Evolutionary conservation across 2,888 invertebrate species (phyloP).

Genomic region (Pediacus dermestoides): DNA sequence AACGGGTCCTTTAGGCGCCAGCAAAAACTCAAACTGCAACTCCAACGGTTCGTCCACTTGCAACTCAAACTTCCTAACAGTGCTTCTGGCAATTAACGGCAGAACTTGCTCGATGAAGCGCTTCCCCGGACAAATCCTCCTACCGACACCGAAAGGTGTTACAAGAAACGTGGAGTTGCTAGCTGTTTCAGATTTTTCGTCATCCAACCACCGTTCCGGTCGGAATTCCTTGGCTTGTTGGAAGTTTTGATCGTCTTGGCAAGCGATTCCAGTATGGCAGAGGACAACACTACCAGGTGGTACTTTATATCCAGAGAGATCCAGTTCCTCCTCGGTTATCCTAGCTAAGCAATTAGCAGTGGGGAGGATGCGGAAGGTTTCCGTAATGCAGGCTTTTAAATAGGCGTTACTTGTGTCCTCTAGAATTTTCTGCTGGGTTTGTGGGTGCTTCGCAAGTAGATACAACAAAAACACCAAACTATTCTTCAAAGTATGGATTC

Average conservation of each 20-base stretch:
- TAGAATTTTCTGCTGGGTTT: conserved; percentile 65
- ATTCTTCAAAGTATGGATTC: conserved; percentile 84
- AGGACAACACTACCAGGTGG: conserved; percentile 74
- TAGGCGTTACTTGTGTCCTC: conserved; percentile 55
- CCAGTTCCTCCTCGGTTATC: conserved; percentile 68
- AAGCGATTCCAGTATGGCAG: conserved; percentile 80
- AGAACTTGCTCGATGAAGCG: conserved; percentile 77
- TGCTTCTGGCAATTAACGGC: conserved; percentile 70
- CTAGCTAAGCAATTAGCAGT: conserved; percentile 78
- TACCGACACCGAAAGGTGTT: conserved; percentile 76
- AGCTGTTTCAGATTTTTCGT: conserved; percentile 43
- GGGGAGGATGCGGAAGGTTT: conserved; percentile 71
- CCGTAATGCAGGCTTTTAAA: conserved; percentile 73
- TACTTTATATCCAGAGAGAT: conserved; percentile 65
- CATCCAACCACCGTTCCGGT: conserved; percentile 75
- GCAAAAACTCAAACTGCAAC: conserved; percentile 75
- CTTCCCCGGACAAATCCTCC: conserved; percentile 81
- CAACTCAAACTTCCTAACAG: conserved; percentile 61
- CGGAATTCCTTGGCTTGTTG: conserved; percentile 63
- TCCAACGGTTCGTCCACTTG: conserved; percentile 62
- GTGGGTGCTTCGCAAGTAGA: conserved; percentile 65
- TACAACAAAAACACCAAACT: conserved; percentile 75
- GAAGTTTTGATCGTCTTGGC: conserved; percentile 72
- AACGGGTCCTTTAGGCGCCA: conserved; percentile 74
- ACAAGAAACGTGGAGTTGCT: conserved; percentile 61